These are phyloP conservation scores for Rhagoletis pomonella DNA, from an alignment of 1,140 invertebrate species.

Conservation along the genomic window DNA sequence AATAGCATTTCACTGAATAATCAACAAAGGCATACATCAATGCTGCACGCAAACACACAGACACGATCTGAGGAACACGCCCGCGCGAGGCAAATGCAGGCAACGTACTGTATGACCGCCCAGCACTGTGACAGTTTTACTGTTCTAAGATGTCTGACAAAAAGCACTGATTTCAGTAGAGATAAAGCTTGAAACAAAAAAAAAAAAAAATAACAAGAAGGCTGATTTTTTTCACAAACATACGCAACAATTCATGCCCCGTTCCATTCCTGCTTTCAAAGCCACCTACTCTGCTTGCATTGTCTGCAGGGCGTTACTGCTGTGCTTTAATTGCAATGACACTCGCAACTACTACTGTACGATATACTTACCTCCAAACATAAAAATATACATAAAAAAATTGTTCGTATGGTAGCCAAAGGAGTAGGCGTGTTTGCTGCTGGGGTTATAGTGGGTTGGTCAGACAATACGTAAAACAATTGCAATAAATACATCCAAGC, in stretches of 20 bases:
- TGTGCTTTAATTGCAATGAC: not conserved
- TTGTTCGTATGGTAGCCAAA: not conserved
- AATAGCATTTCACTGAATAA: slow-evolving; percentile 21
- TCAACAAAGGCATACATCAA: slow-evolving; percentile 14
- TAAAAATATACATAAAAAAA: too few relatives aligned
- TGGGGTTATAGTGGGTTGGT: not conserved
- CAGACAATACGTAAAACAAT: not conserved
- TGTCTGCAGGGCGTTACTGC: not conserved
- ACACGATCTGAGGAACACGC: not conserved
- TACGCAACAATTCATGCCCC: not conserved
- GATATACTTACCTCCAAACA: not conserved
- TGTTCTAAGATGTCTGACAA: not conserved
- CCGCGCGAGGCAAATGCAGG: too few relatives aligned
- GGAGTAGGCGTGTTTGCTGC: not conserved
- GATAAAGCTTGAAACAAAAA: not conserved
- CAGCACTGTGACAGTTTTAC: slow-evolving; percentile 4
- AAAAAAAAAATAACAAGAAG: too few relatives aligned
- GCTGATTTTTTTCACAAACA: not conserved
- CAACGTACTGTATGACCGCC: too few relatives aligned
- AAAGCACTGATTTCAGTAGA: not conserved
- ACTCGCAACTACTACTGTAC: not conserved
- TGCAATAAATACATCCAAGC: not conserved
- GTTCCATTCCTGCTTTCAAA: not conserved
- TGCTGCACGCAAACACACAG: not conserved
- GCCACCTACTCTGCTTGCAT: not conserved